phyloP scores from a whole-genome alignment of 2,113 vertebrate genomes.

The Amazona guildingii region DNA sequence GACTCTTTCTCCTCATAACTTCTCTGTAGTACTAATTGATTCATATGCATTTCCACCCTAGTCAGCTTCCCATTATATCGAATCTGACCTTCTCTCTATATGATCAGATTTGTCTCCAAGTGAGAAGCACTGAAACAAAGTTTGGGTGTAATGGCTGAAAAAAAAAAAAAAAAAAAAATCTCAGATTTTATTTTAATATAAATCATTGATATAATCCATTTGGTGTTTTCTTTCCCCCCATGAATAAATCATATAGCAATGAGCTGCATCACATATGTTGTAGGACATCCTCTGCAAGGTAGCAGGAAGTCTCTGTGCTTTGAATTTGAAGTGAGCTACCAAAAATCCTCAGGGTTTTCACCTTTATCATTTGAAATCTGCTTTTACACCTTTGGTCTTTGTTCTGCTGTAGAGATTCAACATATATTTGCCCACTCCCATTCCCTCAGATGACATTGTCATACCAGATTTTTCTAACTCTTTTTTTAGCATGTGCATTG shows the following conservation, averaged over 20 bases:
- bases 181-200: not conserved
- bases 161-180: not conserved
- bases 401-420: not conserved
- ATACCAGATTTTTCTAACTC: not conserved
- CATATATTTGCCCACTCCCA: not conserved
- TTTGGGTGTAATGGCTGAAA: not conserved
- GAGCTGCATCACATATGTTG: not conserved
- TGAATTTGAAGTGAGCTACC: not conserved
- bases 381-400: not conserved
- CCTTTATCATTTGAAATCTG: not conserved
- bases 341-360: not conserved
- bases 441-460: not conserved
- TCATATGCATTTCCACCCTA: not conserved
- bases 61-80: not conserved
- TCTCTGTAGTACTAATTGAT: not conserved
- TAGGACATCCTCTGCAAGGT: not conserved
- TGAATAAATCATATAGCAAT: not conserved
- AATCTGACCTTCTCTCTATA: not conserved
- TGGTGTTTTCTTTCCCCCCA: not conserved
- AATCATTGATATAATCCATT: not conserved
- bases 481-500: not conserved
- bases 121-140: not conserved
- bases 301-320: not conserved
- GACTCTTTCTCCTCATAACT: not conserved
- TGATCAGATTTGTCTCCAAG: not conserved